Percentiles rank a stretch among this genome's conserved stretches.
Conservation (phyloP, 1,140 invertebrate genomes). For the Pogonomyrmex barbatus region DNA sequence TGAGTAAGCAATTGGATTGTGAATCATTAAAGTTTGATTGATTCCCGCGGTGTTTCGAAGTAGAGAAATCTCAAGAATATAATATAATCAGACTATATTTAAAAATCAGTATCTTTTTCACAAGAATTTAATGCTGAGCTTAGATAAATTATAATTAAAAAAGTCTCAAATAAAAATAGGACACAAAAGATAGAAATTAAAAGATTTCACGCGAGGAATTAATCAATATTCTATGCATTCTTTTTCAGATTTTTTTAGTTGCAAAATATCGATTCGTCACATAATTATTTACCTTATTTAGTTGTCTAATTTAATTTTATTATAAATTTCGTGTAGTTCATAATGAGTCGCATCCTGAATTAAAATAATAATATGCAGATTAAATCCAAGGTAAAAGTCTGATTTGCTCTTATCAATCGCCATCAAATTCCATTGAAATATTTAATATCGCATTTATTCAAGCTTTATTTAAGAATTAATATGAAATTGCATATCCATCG, state of each 20-base stretch:
- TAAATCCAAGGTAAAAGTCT: background rate
- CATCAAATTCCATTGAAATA: background rate
- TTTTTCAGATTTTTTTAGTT: background rate
- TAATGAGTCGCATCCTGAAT: background rate
- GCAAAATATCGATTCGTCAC: background rate
- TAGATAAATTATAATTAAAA: background rate
- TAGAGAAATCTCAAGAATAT: background rate
- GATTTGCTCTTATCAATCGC: background rate
- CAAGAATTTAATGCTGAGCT: background rate
- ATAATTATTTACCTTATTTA: slow-evolving; percentile 25
- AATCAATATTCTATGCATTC: background rate
- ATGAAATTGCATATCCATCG: background rate
- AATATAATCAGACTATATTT: background rate
- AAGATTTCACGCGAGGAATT: background rate
- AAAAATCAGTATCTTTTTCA: background rate
- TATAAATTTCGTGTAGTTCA: slow-evolving; percentile 14
- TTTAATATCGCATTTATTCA: background rate
- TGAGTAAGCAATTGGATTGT: background rate
- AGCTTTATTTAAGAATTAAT: slow-evolving; percentile 25
- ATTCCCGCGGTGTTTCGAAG: background rate
- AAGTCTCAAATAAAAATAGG: background rate
- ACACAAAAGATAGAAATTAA: background rate
- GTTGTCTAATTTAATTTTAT: slow-evolving; percentile 26
- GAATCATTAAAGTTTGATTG: slow-evolving; percentile 7
- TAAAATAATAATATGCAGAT: background rate